phyloP scores from a whole-genome alignment of 2,888 invertebrate species.

The Ectobius pallidus region DNA sequence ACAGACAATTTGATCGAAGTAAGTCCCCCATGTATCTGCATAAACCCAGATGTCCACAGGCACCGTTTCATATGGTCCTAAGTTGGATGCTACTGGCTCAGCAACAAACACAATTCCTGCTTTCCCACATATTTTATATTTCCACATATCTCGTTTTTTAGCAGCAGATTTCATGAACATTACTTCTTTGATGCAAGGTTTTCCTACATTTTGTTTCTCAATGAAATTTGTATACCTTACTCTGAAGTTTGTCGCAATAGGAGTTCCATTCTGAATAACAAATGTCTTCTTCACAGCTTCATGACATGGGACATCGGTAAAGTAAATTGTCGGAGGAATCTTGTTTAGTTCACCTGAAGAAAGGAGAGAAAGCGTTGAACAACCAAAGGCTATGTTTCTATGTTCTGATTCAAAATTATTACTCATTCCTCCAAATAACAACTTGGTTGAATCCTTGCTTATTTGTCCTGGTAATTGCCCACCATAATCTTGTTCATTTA shows the following conservation, averaged over 20 bases:
- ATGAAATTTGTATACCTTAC: not conserved
- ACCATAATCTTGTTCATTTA: too few relatives aligned
- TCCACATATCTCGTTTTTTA: not conserved
- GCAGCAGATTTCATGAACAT: not conserved
- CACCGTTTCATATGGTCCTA: not conserved
- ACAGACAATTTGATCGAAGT: not conserved
- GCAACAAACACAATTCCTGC: not conserved
- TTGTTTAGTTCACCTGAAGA: too few relatives aligned
- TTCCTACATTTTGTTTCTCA: not conserved
- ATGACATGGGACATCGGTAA: too few relatives aligned
- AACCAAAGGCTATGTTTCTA: too few relatives aligned
- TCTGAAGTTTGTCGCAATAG: not conserved
- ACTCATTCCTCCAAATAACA: too few relatives aligned
- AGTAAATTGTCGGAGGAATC: too few relatives aligned
- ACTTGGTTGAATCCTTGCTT: too few relatives aligned
- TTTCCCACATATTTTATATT: not conserved
- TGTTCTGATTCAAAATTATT: too few relatives aligned
- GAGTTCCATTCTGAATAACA: not conserved
- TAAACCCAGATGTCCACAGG: not conserved
- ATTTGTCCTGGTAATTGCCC: too few relatives aligned
- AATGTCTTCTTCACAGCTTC: not conserved
- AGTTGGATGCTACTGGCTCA: not conserved
- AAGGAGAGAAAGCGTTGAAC: too few relatives aligned
- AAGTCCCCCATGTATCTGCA: not conserved
- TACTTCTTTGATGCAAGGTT: not conserved